Evolutionary conservation across 2,113 vertebrate species (phyloP).

Genomic region (Podarcis raffonei): DNA sequence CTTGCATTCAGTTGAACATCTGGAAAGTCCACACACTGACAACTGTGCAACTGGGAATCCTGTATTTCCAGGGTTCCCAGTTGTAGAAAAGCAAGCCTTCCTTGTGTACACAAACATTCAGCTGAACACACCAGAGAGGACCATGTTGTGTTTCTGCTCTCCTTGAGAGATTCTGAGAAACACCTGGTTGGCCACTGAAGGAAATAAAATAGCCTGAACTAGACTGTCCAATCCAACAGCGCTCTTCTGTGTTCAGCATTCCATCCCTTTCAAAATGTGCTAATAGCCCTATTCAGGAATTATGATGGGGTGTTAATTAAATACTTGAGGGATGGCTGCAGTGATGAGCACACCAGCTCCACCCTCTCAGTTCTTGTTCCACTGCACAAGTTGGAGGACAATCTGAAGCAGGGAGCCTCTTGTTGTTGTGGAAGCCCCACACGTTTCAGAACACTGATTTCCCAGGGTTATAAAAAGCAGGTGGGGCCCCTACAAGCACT

Average conservation of each 20-base stretch:
- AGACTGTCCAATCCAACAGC: not conserved
- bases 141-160: not conserved
- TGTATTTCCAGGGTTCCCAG: not conserved
- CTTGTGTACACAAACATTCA: not conserved
- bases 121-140: not conserved
- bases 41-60: not conserved
- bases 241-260: not conserved
- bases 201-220: not conserved
- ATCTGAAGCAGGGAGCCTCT: not conserved
- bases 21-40: not conserved
- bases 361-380: no score
- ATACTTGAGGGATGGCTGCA: no score
- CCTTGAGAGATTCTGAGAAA: not conserved
- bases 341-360: no score
- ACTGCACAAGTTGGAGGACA: no score
- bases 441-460: not conserved
- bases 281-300: no score
- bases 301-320: no score
- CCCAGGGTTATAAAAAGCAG: not conserved
- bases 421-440: not conserved
- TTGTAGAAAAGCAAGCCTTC: not conserved
- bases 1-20: not conserved
- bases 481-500: not conserved
- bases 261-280: not conserved
- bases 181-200: not conserved